A percentile compares a stretch with the other conserved stretches of the same genome.
phyloP scores from a whole-genome alignment of 1,140 invertebrate genomes.

The Onthophagus taurus region DNA sequence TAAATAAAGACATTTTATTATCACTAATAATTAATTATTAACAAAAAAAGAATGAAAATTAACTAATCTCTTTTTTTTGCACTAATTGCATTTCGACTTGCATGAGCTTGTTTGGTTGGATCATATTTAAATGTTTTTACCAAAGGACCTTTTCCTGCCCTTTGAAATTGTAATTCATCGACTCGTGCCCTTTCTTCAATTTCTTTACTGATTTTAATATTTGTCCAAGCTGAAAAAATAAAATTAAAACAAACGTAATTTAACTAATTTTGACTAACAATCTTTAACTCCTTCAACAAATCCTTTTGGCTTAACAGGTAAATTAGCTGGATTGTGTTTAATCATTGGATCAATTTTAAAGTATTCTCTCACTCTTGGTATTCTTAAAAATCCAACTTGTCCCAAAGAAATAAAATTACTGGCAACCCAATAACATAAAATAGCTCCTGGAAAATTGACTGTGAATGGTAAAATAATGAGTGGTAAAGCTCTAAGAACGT shows the following conservation, averaged over 20 bases:
- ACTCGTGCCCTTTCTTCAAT: slow-evolving; percentile 64
- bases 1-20: background rate
- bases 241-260: background rate
- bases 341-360: slow-evolving; percentile 69
- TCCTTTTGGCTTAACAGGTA: slow-evolving; percentile 62
- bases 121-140: slow-evolving; percentile 81
- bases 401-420: slow-evolving; percentile 81
- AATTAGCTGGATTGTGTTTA: slow-evolving; percentile 43
- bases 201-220: slow-evolving; percentile 70
- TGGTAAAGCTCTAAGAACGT: slow-evolving; percentile 65
- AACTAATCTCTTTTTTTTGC: slow-evolving; percentile 26
- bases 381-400: slow-evolving; percentile 71
- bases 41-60: slow-evolving; percentile 10
- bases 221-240: slow-evolving; percentile 60
- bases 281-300: slow-evolving; percentile 74
- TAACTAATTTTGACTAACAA: slow-evolving; percentile 48
- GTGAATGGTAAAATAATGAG: slow-evolving; percentile 77
- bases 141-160: slow-evolving; percentile 74
- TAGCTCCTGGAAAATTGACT: slow-evolving; percentile 79
- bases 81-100: slow-evolving; percentile 38
- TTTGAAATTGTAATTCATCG: slow-evolving; percentile 69
- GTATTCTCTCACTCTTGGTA: slow-evolving; percentile 60
- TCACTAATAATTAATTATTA: slow-evolving; percentile 2
- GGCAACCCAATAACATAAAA: slow-evolving; percentile 84
- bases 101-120: slow-evolving; percentile 55